A percentile compares a stretch with the other conserved stretches of the same genome.
These are phyloP conservation scores for Papilio xuthus DNA, from an alignment of 1,140 invertebrate species.

Conservation along the genomic window DNA sequence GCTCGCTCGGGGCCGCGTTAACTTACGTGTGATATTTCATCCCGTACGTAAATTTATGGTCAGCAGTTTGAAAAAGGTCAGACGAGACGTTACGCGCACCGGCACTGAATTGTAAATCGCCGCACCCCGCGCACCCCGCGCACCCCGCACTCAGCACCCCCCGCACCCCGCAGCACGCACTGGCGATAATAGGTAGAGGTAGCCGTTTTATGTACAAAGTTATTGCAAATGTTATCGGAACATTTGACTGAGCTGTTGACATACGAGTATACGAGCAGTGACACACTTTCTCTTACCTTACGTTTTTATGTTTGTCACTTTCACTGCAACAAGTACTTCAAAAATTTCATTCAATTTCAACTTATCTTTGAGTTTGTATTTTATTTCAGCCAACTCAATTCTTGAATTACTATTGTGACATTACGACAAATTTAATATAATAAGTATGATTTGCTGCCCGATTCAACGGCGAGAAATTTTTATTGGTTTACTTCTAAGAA, in stretches of 20 bases:
- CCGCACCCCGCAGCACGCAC: background rate
- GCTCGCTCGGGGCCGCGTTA: background rate
- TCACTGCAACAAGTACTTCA: too few relatives aligned
- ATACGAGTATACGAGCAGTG: background rate
- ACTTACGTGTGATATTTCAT: slow-evolving; percentile 25
- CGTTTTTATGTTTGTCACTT: background rate
- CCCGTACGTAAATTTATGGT: slow-evolving; percentile 24
- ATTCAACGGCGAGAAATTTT: background rate
- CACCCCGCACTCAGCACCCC: background rate
- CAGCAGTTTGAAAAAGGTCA: slow-evolving; percentile 27
- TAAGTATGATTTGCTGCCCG: background rate
- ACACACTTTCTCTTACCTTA: background rate
- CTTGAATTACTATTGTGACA: too few relatives aligned
- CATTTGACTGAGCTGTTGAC: background rate
- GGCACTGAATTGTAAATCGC: slow-evolving; percentile 18
- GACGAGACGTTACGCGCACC: slow-evolving; percentile 22
- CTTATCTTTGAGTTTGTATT: too few relatives aligned
- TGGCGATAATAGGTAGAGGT: slow-evolving; percentile 11
- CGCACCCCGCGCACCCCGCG: background rate
- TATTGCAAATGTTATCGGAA: slow-evolving; percentile 5
- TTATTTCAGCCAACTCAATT: too few relatives aligned
- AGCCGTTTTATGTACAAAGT: slow-evolving; percentile 2
- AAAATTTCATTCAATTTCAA: too few relatives aligned
- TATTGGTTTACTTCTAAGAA: slow-evolving; percentile 5
- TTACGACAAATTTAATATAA: background rate